Evolutionary conservation across 2,113 vertebrate genomes (phyloP).

Genomic region (Spea multiplicata): DNA sequence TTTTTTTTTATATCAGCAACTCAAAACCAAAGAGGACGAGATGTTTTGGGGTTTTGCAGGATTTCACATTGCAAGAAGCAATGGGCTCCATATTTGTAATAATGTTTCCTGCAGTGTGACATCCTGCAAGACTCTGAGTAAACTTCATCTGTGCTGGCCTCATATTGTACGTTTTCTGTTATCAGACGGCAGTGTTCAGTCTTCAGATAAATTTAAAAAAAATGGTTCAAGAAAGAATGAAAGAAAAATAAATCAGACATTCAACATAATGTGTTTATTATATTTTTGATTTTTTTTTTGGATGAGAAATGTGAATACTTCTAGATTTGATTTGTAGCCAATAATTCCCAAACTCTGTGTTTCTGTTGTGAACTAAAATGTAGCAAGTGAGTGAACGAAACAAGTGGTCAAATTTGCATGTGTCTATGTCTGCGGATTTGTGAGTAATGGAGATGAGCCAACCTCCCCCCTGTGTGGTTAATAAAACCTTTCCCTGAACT

Average conservation of each 20-base stretch:
- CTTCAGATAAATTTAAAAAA: constrained; percentile 17
- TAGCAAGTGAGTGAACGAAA: too few species aligned
- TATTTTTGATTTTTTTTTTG: not conserved
- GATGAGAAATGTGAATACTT: not conserved
- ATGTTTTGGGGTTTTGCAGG: constrained; percentile 48
- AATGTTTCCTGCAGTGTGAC: constrained; percentile 50
- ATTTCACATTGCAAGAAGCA: constrained; percentile 49
- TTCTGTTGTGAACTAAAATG: too few species aligned
- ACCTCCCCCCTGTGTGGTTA: too few species aligned
- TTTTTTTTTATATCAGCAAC: constrained; percentile 39
- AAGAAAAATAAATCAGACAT: not conserved
- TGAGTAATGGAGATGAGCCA: too few species aligned
- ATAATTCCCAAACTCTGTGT: not conserved
- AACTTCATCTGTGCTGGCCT: constrained; percentile 37
- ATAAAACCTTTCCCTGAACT: too few species aligned
- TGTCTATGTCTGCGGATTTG: too few species aligned
- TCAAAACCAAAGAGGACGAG: constrained; percentile 42
- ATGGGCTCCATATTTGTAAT: constrained; percentile 43
- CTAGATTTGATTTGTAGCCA: not conserved
- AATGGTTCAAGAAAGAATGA: constrained; percentile 14
- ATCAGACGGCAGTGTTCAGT: constrained; percentile 34
- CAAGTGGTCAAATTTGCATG: too few species aligned
- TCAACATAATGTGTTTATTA: not conserved
- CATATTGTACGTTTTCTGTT: constrained; percentile 20
- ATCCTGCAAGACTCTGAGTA: constrained; percentile 48